A percentile compares a stretch with the other conserved stretches of the same genome.
Conservation (phyloP, 1,140 invertebrate genomes). For the Heliothis subflexa region DNA sequence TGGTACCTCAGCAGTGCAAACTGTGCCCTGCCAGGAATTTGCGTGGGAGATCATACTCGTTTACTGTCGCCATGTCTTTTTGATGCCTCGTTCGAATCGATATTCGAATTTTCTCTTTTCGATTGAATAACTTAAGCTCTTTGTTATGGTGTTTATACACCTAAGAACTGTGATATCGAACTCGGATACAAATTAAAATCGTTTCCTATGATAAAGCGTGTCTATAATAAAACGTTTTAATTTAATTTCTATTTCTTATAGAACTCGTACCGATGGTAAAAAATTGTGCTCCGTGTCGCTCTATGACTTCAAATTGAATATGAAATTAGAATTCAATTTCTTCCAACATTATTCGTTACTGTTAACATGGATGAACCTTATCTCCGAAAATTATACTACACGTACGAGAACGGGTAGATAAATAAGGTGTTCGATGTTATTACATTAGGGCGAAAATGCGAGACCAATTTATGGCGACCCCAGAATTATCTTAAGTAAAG, state of each 20-base stretch:
- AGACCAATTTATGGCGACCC: not conserved
- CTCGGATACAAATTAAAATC: slow-evolving; percentile 26
- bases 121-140: slow-evolving; percentile 10
- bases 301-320: no score
- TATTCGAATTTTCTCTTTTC: slow-evolving; percentile 41
- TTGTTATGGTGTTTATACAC: not conserved
- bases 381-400: no score
- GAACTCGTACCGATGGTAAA: not conserved
- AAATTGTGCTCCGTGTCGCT: no score
- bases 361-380: no score
- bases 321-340: no score
- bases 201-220: not conserved
- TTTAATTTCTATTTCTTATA: slow-evolving; percentile 21
- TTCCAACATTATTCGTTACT: no score
- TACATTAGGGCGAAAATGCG: not conserved
- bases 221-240: not conserved
- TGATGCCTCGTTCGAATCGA: slow-evolving; percentile 29
- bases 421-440: not conserved
- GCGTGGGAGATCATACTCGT: slow-evolving; percentile 71
- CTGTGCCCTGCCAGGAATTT: slow-evolving; percentile 67
- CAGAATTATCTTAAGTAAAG: slow-evolving; percentile 35
- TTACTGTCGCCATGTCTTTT: slow-evolving; percentile 49
- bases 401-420: not conserved
- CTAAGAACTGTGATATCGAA: not conserved
- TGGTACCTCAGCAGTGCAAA: slow-evolving; percentile 56